Percentiles rank a stretch among this genome's conserved stretches.
These are phyloP conservation scores for Aphaenogaster ashmeadi DNA, from an alignment of 1,140 invertebrate genomes.

Conservation along the genomic window DNA sequence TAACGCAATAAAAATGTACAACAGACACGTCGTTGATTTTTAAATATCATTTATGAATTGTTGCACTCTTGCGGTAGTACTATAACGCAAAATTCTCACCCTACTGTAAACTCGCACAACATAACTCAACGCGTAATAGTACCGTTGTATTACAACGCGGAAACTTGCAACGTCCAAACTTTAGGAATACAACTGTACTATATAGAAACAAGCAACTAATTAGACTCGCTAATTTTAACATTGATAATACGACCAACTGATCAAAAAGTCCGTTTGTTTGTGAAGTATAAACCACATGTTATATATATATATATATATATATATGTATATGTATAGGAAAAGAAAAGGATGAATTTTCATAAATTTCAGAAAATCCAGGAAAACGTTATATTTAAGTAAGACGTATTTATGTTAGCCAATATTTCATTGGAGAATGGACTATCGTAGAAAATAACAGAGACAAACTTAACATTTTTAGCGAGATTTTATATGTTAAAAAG, in stretches of 20 bases:
- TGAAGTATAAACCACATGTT: no score
- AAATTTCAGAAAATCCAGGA: neutral
- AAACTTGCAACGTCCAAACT: conserved; percentile 30
- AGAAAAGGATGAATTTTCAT: neutral
- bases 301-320: no score
- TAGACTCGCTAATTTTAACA: conserved; percentile 39
- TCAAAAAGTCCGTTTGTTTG: neutral
- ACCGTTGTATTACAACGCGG: conserved; percentile 27
- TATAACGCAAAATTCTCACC: conserved; percentile 27
- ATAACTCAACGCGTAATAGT: conserved; percentile 29
- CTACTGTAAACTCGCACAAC: neutral
- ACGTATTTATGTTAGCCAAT: neutral
- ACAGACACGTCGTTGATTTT: neutral
- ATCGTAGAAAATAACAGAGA: neutral
- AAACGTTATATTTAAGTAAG: neutral
- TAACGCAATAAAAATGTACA: neutral
- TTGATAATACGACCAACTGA: neutral
- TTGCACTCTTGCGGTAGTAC: neutral
- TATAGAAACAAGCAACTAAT: conserved; percentile 31
- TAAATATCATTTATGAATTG: conserved; percentile 15
- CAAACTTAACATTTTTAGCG: neutral
- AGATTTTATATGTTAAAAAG: neutral
- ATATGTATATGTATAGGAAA: neutral
- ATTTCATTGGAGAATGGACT: neutral
- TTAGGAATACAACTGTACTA: conserved; percentile 2